Evolutionary conservation across 2,113 vertebrate genomes (phyloP), one percentile per base, ranked within the genome.

Genomic region (Todiramphus chloris): DNA sequence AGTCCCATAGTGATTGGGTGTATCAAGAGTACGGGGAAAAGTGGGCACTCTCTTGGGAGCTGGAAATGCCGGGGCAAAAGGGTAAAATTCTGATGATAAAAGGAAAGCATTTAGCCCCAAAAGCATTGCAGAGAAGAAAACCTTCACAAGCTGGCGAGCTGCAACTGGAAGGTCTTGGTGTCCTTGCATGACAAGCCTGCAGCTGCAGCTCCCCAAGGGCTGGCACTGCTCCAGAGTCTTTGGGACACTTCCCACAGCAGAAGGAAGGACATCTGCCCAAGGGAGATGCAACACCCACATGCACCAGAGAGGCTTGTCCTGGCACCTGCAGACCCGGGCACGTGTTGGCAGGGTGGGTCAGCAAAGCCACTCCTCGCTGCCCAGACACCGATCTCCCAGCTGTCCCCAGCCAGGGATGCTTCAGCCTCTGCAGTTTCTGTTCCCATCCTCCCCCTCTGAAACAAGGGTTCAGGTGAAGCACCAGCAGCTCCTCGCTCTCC

Each of bases 401-500:
- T 10, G 0, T 7, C 31, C 44, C 14, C 21, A 17, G 39, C 30
- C n/a, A 6, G n/a, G 21, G 15, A 51, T 55, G 33, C 67, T 37
- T 33, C 85, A 79, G 46, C 41, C 53, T 43, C 35, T 12, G 31
- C 55, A 43, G 27, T 56, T 93, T 89, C 80, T 75, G 19, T 89
- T 84, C 62, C 67, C 2, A 0, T 21, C 74, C 8, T 1, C 62
- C 74, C 2, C 2, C 55, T 56, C 79, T 1, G 21, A 73, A 66
- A 31, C 44, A 6, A 73, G 46, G 53, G 51, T 12, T 62, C 35
- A 27, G 68, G 55, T 30, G 35, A 84, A 68, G 46, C 3, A 0
- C 31, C 0, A 12, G 1, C 2, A 0, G 66, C 73, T 62, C 72
- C 51, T 41, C 3, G 3, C 25, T 30, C 23, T 56, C 25, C 55